These are phyloP conservation scores for Drosophila nannoptera DNA, from an alignment of 1,140 invertebrate species.

Conservation along the genomic window DNA sequence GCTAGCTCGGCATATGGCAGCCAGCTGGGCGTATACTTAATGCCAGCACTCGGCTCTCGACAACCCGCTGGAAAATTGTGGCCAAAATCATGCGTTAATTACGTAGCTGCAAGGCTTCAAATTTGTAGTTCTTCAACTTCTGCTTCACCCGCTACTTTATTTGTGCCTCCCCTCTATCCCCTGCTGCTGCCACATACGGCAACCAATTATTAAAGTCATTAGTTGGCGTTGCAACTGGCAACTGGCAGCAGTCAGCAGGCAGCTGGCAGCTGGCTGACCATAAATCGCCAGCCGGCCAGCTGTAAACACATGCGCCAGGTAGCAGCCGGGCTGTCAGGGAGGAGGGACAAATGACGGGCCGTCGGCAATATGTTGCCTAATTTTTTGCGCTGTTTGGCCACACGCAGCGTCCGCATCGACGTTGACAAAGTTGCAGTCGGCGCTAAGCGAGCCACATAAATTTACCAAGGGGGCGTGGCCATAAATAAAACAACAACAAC, in stretches of 20 bases:
- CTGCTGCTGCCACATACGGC: conserved; percentile 2
- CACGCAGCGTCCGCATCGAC: conserved; percentile 25
- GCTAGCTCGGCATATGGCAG: conserved; percentile 27
- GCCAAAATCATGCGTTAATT: conserved; percentile 3
- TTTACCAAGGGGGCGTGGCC: conserved; percentile 24
- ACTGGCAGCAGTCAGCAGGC: conserved; percentile 13
- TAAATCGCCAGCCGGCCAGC: conserved; percentile 46
- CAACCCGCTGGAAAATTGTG: conserved; percentile 23
- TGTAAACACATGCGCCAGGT: conserved; percentile 64
- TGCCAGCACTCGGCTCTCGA: conserved; percentile 11
- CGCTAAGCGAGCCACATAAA: conserved; percentile 35
- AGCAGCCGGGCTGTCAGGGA: neutral
- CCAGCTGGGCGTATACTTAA: conserved; percentile 36
- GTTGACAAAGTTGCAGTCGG: conserved; percentile 45
- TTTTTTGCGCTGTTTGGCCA: conserved; percentile 41
- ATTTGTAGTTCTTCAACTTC: neutral
- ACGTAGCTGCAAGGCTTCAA: neutral
- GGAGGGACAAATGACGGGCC: conserved; percentile 47
- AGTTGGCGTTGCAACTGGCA: conserved; percentile 33
- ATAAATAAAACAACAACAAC: conserved; percentile 34
- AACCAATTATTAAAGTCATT: conserved; percentile 65
- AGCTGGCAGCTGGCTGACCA: conserved; percentile 38
- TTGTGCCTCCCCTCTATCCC: too few relatives aligned
- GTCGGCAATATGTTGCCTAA: conserved; percentile 70
- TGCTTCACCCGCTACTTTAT: neutral